Evolutionary conservation across 2,113 vertebrate genomes (phyloP), one percentile per base, ranked within the genome.

Genomic region (Epinephelus lanceolatus): DNA sequence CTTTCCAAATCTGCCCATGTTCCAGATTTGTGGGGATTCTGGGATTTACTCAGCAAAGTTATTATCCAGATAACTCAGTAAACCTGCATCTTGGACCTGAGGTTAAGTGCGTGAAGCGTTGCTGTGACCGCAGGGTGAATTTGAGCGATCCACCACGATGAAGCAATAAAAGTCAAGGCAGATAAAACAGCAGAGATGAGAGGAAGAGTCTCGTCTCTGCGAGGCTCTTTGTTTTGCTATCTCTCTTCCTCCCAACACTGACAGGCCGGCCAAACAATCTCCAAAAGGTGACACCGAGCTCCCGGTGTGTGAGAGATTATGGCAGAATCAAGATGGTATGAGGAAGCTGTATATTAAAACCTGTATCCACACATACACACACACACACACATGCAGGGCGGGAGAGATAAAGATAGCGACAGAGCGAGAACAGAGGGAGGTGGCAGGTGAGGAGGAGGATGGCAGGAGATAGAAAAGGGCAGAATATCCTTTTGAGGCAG

Each of bases 111-210:
- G 69, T 59, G 67, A 66, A 49, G 71, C 45, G 51, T 15, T 37
- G 74, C 57, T 33, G 71, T 30, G 78, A 27, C 76, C 68, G 71
- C 76, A 27, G 71, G 78, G 79, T 63, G 55, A 78, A 52, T 1
- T 69, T 59, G 86, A 56, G 76, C 47, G 13, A 70, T 68, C n/a
- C 62, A n/a, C 82, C 65, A 1, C 25, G 14, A 79, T 25, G 77
- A 55, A 72, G 69, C 87, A 84, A 89, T 86, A 86, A 90, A 63
- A 84, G 63, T 5, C 15, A 18, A 33, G 11, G 63, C 69, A 67
- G 86, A 90, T 90, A 87, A 90, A 59, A 52, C 12, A 9, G 11
- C 18, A 21, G 47, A 78, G 86, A 82, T 68, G 63, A 91, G 62
- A 83, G 85, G 77, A 74, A 47, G 78, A 17, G 86, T 86, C 69